Evolutionary conservation across 1,140 invertebrate species (phyloP).

Genomic region (Nasonia vitripennis): DNA sequence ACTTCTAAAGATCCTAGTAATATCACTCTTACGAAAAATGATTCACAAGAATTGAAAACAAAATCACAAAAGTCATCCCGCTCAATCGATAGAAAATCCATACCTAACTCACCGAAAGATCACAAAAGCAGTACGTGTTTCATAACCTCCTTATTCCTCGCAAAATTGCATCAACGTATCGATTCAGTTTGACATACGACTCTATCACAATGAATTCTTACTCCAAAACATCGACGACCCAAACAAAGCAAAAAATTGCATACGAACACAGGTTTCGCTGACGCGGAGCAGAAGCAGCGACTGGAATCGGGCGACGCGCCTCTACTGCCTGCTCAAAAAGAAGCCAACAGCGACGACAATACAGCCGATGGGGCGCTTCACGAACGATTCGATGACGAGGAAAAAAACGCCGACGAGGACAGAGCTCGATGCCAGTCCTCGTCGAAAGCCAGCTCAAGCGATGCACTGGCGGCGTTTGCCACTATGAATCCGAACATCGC

Average conservation of each 20-base stretch:
- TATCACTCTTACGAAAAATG: neutral
- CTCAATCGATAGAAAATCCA: neutral
- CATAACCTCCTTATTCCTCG: neutral
- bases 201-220: too few species aligned
- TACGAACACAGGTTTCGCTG: neutral
- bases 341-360: neutral
- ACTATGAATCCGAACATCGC: constrained; percentile 31
- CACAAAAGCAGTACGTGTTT: neutral
- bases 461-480: neutral
- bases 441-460: neutral
- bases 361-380: neutral
- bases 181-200: too few species aligned
- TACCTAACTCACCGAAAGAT: neutral
- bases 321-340: neutral
- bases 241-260: neutral
- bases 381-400: neutral
- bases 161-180: neutral
- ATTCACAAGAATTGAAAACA: neutral
- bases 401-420: neutral
- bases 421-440: neutral
- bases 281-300: neutral
- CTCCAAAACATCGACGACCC: neutral
- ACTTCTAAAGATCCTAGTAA: neutral
- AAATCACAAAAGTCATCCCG: neutral
- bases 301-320: constrained; percentile 6